These are phyloP conservation scores for Agrochola circellaris DNA, from an alignment of 2,888 invertebrate species.

Conservation along the genomic window DNA sequence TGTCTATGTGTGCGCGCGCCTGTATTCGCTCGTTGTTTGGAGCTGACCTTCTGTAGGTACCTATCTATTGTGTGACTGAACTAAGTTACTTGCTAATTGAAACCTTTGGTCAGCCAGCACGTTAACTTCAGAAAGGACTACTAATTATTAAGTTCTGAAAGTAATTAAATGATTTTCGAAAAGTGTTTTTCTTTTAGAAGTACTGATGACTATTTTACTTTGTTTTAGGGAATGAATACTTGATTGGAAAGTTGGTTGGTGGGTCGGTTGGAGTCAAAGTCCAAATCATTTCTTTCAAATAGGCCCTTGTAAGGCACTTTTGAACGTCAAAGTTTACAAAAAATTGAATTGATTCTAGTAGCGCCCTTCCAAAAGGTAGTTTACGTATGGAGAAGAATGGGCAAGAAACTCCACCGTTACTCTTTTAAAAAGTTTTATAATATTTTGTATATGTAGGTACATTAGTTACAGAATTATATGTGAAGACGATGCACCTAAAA, in stretches of 20 bases:
- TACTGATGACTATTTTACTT: not conserved
- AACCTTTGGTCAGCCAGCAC: constrained; percentile 50
- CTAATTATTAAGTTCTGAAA: constrained; percentile 49
- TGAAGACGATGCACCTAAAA: too few species aligned
- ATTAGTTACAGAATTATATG: too few species aligned
- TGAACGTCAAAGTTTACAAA: too few species aligned
- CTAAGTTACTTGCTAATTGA: constrained; percentile 52
- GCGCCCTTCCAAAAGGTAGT: too few species aligned
- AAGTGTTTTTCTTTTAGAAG: constrained; percentile 2
- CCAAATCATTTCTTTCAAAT: too few species aligned
- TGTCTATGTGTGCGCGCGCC: not conserved
- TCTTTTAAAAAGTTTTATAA: too few species aligned
- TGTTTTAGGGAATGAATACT: constrained; percentile 3
- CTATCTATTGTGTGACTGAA: not conserved
- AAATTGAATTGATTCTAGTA: too few species aligned
- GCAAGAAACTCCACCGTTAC: too few species aligned
- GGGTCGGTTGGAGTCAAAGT: too few species aligned
- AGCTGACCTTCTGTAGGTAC: constrained; percentile 2
- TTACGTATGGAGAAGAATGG: too few species aligned
- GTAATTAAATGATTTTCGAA: constrained; percentile 45
- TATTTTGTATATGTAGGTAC: too few species aligned
- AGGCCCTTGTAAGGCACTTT: too few species aligned
- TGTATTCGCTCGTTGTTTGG: not conserved
- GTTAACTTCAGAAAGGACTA: constrained; percentile 43
- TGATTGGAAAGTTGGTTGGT: not conserved